Percentiles rank a stretch among this genome's conserved stretches.
Conservation (phyloP, 1,140 invertebrate genomes). For the Ditylenchus dipsaci region DNA sequence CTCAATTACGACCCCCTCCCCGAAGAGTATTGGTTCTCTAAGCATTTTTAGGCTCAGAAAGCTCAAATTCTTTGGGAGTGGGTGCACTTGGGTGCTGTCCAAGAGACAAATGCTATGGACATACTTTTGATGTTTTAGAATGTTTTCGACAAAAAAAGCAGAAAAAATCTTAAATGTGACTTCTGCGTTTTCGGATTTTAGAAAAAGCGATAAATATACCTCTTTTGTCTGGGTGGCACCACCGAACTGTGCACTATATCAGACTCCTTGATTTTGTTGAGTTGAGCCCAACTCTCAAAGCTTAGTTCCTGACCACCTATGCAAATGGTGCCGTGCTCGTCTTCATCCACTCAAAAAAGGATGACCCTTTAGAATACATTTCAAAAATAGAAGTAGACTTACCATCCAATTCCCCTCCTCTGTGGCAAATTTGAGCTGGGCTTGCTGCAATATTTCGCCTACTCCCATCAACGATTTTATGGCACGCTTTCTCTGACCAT, state of each 20-base stretch:
- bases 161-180: too few relatives aligned
- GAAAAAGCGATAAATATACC: background rate
- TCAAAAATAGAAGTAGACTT: background rate
- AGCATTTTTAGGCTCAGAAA: too few relatives aligned
- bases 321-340: conserved; percentile 4
- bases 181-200: background rate
- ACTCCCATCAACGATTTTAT: conserved; percentile 8
- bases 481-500: background rate
- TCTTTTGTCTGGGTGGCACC: conserved; percentile 1
- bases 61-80: too few relatives aligned
- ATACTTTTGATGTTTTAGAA: too few relatives aligned
- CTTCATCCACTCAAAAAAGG: background rate
- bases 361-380: too few relatives aligned
- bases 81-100: too few relatives aligned
- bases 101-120: too few relatives aligned
- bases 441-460: conserved; percentile 14
- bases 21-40: too few relatives aligned
- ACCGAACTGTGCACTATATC: background rate
- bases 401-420: conserved; percentile 15
- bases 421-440: conserved; percentile 13
- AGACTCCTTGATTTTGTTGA: conserved; percentile 9
- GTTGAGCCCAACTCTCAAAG: conserved; percentile 5
- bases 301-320: conserved; percentile 4
- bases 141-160: too few relatives aligned
- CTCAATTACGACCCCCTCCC: too few relatives aligned